Conservation (phyloP, 2,797 vertebrate species). For the Melanotaenia parkinsoni region DNA sequence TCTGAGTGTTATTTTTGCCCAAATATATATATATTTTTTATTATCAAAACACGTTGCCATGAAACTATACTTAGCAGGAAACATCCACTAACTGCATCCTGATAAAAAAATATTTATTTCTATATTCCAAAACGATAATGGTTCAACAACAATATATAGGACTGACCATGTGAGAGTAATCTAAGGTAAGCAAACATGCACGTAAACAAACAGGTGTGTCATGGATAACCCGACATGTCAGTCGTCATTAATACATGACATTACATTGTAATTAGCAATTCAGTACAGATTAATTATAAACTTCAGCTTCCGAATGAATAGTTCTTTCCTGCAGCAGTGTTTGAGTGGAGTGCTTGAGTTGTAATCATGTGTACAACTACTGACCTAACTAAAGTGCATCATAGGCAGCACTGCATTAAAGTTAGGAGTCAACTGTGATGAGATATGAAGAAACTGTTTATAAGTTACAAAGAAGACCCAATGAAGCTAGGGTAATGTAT, state of each 20-base stretch:
- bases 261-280: neutral
- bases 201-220: neutral
- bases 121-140: neutral
- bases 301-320: neutral
- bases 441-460: neutral
- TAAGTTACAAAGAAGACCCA: neutral
- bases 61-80: neutral
- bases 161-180: neutral
- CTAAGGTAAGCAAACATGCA: neutral
- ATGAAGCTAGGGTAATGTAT: constrained; percentile 8
- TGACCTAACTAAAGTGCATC: neutral
- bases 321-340: neutral
- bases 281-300: neutral
- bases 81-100: neutral
- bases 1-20: neutral
- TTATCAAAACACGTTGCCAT: neutral
- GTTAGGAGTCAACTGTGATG: neutral
- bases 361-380: neutral
- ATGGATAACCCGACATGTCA: neutral
- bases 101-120: neutral
- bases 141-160: neutral
- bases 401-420: neutral
- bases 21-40: no score
- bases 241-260: neutral
- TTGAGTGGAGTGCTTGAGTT: neutral